These are phyloP conservation scores for Conus ventricosus DNA, from an alignment of 1,140 invertebrate genomes.

Conservation along the genomic window DNA sequence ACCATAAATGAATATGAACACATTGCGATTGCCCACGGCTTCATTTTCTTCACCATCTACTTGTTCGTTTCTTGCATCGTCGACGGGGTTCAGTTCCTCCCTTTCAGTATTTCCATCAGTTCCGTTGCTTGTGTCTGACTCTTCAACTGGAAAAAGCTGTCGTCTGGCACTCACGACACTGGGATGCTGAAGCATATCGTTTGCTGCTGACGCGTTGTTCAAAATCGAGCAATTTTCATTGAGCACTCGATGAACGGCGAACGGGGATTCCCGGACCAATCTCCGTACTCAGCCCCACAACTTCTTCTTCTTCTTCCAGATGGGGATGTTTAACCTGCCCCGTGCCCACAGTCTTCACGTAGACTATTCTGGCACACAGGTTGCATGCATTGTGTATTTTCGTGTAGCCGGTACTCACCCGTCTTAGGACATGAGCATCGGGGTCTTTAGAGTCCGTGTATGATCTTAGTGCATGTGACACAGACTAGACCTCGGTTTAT, in stretches of 20 bases:
- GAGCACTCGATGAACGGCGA: slow-evolving; percentile 45
- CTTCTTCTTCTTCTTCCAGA: too few relatives aligned
- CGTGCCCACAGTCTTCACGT: too few relatives aligned
- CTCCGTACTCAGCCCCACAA: slow-evolving; percentile 32
- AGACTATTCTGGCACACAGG: too few relatives aligned
- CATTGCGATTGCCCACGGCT: background rate
- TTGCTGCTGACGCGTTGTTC: slow-evolving; percentile 24
- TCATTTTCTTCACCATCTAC: background rate
- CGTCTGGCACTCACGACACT: slow-evolving; percentile 17
- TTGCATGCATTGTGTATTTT: too few relatives aligned
- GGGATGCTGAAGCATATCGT: background rate
- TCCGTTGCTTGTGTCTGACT: background rate
- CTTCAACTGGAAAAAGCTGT: background rate
- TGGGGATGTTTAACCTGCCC: too few relatives aligned
- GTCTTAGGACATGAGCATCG: too few relatives aligned
- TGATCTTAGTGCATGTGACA: too few relatives aligned
- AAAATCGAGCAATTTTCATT: slow-evolving; percentile 42
- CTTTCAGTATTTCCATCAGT: background rate
- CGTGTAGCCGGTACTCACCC: too few relatives aligned
- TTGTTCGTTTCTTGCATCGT: too few relatives aligned
- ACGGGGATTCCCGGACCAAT: slow-evolving; percentile 45
- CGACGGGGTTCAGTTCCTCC: background rate
- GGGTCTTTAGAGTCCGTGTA: too few relatives aligned
- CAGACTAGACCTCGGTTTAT: too few relatives aligned
- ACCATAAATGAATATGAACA: too few relatives aligned